These are phyloP conservation scores for Ips typographus DNA, from an alignment of 1,140 invertebrate genomes.

Conservation along the genomic window DNA sequence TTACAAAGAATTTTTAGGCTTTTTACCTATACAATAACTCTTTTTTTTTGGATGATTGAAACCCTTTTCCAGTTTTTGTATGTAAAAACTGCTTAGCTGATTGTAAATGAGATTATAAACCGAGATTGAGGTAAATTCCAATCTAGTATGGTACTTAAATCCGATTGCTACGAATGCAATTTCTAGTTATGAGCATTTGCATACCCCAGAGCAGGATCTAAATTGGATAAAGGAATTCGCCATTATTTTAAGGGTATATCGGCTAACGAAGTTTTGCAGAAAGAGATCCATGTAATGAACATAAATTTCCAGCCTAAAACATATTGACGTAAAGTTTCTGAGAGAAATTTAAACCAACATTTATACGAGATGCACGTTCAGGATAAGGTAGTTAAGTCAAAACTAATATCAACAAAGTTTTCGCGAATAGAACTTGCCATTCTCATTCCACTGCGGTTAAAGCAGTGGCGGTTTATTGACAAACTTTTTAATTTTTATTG, in stretches of 20 bases:
- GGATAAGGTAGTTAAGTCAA: conserved; percentile 13
- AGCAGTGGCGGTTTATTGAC: not conserved
- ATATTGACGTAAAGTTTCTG: conserved; percentile 6
- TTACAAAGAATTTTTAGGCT: conserved; percentile 2
- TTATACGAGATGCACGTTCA: conserved; percentile 7
- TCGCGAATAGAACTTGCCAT: not conserved
- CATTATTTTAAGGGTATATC: conserved; percentile 5
- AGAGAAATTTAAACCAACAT: conserved; percentile 12
- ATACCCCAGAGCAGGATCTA: conserved; percentile 2
- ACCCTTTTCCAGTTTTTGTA: too few relatives aligned
- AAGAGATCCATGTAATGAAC: conserved; percentile 11
- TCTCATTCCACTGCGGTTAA: not conserved
- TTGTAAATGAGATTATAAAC: too few relatives aligned
- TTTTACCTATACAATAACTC: not conserved
- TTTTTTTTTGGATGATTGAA: not conserved
- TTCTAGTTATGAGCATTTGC: conserved; percentile 6
- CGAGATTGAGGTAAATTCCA: not conserved
- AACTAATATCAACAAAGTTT: conserved; percentile 12
- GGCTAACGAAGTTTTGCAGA: conserved; percentile 5
- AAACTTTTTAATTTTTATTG: conserved; percentile 1
- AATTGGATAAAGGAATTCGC: conserved; percentile 2
- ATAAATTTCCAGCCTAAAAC: conserved; percentile 5
- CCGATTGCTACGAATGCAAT: conserved; percentile 3
- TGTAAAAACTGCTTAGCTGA: too few relatives aligned
- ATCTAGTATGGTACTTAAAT: conserved; percentile 2